Conservation (phyloP, 2,888 invertebrate species). For the Oegoconia quadripuncta region DNA sequence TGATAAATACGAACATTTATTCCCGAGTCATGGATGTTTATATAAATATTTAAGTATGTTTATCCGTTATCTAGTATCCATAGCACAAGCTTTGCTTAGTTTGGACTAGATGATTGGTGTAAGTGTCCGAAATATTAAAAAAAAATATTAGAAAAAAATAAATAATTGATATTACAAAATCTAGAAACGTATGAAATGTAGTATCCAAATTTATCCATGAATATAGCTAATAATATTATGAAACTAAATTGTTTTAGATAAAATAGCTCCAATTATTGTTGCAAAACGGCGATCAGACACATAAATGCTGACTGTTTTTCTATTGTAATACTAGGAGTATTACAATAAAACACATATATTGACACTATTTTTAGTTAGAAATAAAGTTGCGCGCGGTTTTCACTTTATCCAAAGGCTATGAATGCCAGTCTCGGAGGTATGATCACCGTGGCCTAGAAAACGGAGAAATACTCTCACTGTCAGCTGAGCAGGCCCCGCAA, state of each 20-base stretch:
- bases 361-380: constrained; percentile 9
- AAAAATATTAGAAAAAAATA: no score
- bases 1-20: no score
- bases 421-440: constrained; percentile 24
- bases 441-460: constrained; percentile 64
- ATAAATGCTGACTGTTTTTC: background rate
- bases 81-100: no score
- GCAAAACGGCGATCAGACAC: constrained; percentile 1
- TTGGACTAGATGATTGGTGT: no score
- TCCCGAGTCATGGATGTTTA: no score
- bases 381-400: constrained; percentile 35
- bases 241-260: background rate
- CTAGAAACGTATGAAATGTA: no score
- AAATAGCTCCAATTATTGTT: background rate
- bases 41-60: no score
- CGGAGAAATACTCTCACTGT: constrained; percentile 67
- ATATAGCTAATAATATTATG: constrained; percentile 5
- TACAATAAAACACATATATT: constrained; percentile 1
- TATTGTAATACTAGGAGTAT: constrained; percentile 1
- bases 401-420: constrained; percentile 46
- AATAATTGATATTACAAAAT: no score
- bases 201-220: no score
- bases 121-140: no score
- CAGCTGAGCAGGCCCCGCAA: constrained; percentile 29
- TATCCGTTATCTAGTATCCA: no score